Base-by-base conservation (phyloP, 2,113 vertebrate genomes). In the Porphyrio hochstetteri region DNA sequence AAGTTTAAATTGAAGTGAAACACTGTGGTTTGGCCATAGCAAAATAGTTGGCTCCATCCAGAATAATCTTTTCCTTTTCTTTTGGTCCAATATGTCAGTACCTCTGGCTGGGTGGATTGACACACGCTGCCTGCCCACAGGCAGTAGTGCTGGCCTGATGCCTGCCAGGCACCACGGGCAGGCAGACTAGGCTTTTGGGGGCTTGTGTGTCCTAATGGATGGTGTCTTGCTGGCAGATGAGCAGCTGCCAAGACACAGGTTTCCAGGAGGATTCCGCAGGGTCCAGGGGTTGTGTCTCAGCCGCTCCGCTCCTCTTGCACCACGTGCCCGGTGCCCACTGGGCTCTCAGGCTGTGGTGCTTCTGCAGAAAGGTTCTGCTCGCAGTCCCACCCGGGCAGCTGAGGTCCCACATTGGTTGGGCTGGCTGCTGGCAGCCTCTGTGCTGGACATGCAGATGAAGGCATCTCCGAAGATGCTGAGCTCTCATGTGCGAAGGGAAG, bases 151-250 rank as follows among this genome's bases (percentile, higher is more conserved):
- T 68, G 63, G 29, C 53, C 56, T 2, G 1, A 2, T 7, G 3
- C 0, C 2, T 60, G 23, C 50, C 35, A 42, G 29, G 4, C 0
- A 0, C 33, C 52, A 36, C 8, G 9, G 0, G 3, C 7, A 52
- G 53, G 70, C 31, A 50, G 48, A 36, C 11, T 11, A 24, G 9
- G 40, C 57, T 74, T 78, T 36, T 42, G 79, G 48, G 35, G 48
- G 23, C 33, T 81, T 77, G 50, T 1, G 0, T 46, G 67, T 61
- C n/a, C 25, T 53, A 28, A 50, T 0, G 8, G 27, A 29, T 0
- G 1, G 38, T 36, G 56, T 40, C 35, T 46, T 68, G 48, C 55
- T 0, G 0, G 72, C 65, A 83, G 65, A 13, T 16, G 28, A 59
- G 38, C 59, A 70, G 55, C 61, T 75, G 50, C 46, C 57, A 38